Base-by-base conservation (phyloP, 2,888 invertebrate genomes). In the Leptodirus hochenwartii region DNA sequence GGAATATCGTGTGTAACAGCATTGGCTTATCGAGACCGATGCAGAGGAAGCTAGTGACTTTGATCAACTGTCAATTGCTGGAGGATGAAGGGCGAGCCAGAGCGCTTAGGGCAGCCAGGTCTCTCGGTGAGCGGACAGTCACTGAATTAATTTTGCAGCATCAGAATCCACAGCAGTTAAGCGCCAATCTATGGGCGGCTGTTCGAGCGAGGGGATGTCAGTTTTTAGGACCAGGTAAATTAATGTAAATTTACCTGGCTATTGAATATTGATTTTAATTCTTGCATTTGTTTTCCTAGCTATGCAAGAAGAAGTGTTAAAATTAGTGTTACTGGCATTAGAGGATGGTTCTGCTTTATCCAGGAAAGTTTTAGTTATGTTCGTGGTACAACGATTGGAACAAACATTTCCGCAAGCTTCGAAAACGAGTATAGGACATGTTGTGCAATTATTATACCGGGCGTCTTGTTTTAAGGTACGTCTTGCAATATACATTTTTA, bases 361-460 rank as follows among this genome's bases (percentile, higher is more conserved):
- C 1, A 67, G 88, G 39, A 90, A 90, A 61, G 88, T 90, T 27
- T 62, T 98, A 45, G 96, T 98, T 37, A 87, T 96, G 85, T 98
- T 93, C 63, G 93, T 96, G 25, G 95, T 98, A 36, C 93, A 96
- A 59, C 70, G 90, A 47, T 62, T 98, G 41, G 85, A 90, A 54
- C 88, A 93, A 25, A 90, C 91, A 54, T 87, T 85, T 55, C 82
- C 88, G 2, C 88, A 88, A 61, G 93, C 95, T 33, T 93, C 95
- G 12, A 98, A 98, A 63, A 98, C 96, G 16, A 91, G 91, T 51
- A 95, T 98, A 51, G 96, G 96, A 8, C 96, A 98, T 58, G 96
- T 98, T 25, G 95, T 98, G 31, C 98, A 98, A 56, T 67, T 98
- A 29, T 64, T 98, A 15, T 98, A 98, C 54, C 69, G 96, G 43